phyloP scores from a whole-genome alignment of 2,113 vertebrate genomes.

The Catharus bicknelli region DNA sequence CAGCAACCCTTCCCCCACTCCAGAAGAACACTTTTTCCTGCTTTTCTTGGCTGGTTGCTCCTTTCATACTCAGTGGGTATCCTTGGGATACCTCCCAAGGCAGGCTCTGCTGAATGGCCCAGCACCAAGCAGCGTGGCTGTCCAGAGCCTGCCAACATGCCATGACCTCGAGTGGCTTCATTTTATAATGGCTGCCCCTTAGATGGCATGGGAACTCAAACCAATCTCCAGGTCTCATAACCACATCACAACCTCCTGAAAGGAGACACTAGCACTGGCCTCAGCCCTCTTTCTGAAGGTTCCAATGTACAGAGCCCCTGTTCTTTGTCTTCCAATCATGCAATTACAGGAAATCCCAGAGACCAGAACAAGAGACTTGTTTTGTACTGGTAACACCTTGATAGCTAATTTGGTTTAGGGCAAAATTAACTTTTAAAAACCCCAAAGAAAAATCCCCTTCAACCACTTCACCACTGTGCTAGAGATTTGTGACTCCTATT shows the following conservation, averaged over 20 bases:
- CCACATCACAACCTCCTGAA: not conserved
- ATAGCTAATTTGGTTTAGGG: not conserved
- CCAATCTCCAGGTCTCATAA: not conserved
- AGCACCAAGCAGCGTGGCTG: not conserved
- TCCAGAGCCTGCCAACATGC: not conserved
- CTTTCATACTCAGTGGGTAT: not conserved
- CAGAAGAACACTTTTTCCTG: conserved; percentile 3
- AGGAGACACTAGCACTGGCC: not conserved
- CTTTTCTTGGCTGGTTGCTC: conserved; percentile 14
- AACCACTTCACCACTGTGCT: not conserved
- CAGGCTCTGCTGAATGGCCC: not conserved
- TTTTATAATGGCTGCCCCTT: not conserved
- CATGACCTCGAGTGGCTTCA: not conserved
- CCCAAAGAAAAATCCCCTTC: not conserved
- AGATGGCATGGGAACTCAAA: not conserved
- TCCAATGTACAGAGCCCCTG: not conserved
- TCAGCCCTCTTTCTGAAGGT: not conserved
- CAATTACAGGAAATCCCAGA: not conserved
- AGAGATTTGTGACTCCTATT: not conserved
- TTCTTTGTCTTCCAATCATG: not conserved
- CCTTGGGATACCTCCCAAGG: not conserved
- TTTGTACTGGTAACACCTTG: not conserved
- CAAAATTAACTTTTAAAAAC: not conserved
- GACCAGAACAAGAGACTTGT: not conserved
- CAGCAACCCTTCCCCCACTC: not conserved